These are phyloP conservation scores for Nycteola revayana DNA, from an alignment of 2,888 invertebrate genomes.

Conservation along the genomic window DNA sequence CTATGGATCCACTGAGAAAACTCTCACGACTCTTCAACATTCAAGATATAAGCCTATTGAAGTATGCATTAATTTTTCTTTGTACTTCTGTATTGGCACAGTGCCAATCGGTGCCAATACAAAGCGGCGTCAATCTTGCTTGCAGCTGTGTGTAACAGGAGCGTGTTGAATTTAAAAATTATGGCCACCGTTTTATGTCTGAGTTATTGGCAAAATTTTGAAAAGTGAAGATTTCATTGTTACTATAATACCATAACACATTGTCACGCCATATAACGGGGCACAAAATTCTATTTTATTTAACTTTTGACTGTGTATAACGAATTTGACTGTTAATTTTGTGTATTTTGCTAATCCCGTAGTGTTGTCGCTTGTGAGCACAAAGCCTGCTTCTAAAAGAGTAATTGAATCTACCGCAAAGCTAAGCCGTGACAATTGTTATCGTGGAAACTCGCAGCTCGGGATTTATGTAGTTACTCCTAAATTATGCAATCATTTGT, in stretches of 20 bases:
- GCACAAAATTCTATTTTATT: too few species aligned
- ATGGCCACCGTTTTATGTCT: not conserved
- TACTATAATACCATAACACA: too few species aligned
- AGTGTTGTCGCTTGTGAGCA: slow-evolving; percentile 5
- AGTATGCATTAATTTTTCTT: not conserved
- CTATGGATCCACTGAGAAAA: not conserved
- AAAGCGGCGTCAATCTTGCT: not conserved
- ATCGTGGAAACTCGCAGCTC: slow-evolving; percentile 19
- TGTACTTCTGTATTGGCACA: not conserved
- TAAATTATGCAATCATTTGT: slow-evolving; percentile 65
- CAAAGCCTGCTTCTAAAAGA: slow-evolving; percentile 16
- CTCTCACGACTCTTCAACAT: not conserved
- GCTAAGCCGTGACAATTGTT: slow-evolving; percentile 31
- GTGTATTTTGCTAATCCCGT: too few species aligned
- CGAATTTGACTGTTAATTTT: too few species aligned
- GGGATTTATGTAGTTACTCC: slow-evolving; percentile 33
- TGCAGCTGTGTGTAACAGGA: not conserved
- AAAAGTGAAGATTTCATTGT: too few species aligned
- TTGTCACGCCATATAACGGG: too few species aligned
- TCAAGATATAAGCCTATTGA: not conserved
- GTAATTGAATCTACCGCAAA: slow-evolving; percentile 29
- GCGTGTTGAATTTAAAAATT: not conserved
- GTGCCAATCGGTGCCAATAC: slow-evolving; percentile 1
- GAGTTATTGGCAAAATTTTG: not conserved
- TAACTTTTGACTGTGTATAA: too few species aligned